A percentile compares a stretch with the other conserved stretches of the same genome.
Evolutionary conservation across 2,113 vertebrate species (phyloP).

Genomic region (Mellivora capensis): DNA sequence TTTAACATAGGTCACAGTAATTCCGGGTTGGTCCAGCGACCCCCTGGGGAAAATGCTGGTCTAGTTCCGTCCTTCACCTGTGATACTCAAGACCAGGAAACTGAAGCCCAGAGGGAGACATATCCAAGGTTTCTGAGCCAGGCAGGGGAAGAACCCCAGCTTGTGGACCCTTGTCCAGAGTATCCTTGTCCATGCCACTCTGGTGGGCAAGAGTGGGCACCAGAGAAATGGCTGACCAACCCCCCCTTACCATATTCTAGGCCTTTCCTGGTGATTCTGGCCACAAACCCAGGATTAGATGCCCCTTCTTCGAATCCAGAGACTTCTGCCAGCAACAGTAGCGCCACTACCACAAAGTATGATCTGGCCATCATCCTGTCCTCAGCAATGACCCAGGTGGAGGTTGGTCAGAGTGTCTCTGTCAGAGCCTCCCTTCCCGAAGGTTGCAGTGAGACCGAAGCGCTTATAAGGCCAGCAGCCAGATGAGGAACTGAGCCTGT

Average conservation of each 20-base stretch:
- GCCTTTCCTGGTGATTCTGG: conserved; percentile 47
- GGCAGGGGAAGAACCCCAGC: not conserved
- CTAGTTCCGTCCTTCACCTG: not conserved
- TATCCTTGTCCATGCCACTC: not conserved
- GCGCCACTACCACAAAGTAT: not conserved
- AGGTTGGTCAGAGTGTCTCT: not conserved
- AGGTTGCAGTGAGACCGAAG: not conserved
- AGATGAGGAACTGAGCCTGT: not conserved
- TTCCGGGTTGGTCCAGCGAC: not conserved
- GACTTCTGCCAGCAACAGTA: not conserved
- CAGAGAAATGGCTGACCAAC: too few species aligned
- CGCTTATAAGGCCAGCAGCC: not conserved
- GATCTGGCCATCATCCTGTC: not conserved
- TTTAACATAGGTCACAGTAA: not conserved
- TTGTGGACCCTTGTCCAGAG: not conserved
- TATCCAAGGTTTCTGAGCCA: not conserved
- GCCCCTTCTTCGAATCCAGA: conserved; percentile 11
- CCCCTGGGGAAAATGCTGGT: not conserved
- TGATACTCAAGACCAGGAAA: not conserved
- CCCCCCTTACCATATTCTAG: conserved; percentile 59
- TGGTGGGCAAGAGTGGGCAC: not conserved
- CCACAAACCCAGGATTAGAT: conserved; percentile 1
- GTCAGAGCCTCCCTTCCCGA: not conserved
- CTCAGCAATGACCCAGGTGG: not conserved
- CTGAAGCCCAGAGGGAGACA: not conserved